A percentile compares a stretch with the other conserved stretches of the same genome.
Evolutionary conservation across 2,113 vertebrate genomes (phyloP).

Genomic region (Mastomys coucha): DNA sequence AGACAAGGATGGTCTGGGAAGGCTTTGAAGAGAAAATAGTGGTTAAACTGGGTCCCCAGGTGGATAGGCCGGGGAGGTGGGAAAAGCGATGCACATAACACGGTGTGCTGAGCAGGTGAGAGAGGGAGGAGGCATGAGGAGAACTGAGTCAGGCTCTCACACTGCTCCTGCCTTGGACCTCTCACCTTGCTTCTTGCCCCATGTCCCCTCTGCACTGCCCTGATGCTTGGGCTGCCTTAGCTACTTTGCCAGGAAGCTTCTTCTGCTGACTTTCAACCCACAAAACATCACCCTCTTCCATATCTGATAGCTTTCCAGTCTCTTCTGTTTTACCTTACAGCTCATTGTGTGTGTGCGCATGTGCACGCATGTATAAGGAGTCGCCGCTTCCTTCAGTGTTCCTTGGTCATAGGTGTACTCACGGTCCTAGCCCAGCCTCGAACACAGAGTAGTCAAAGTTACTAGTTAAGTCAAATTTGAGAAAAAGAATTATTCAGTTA

Average conservation of each 20-base stretch:
- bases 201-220: neutral
- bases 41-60: neutral
- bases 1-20: neutral
- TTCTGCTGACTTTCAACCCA: neutral
- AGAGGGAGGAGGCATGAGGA: neutral
- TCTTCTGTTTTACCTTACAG: neutral
- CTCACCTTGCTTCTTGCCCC: neutral
- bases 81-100: neutral
- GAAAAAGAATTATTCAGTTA: neutral
- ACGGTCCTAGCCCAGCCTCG: slow-evolving; percentile 6
- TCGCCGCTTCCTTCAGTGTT: neutral
- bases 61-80: neutral
- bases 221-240: neutral
- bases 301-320: neutral
- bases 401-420: neutral
- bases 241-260: neutral
- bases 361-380: too few species aligned
- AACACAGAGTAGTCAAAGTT: slow-evolving; percentile 27
- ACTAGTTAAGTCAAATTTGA: neutral
- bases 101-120: neutral
- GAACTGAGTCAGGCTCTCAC: neutral
- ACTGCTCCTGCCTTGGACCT: neutral
- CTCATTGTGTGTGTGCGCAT: neutral
- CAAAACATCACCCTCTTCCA: neutral
- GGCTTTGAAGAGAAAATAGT: neutral